Base-by-base conservation (phyloP, 2,888 invertebrate genomes). In the Clunio marinus region DNA sequence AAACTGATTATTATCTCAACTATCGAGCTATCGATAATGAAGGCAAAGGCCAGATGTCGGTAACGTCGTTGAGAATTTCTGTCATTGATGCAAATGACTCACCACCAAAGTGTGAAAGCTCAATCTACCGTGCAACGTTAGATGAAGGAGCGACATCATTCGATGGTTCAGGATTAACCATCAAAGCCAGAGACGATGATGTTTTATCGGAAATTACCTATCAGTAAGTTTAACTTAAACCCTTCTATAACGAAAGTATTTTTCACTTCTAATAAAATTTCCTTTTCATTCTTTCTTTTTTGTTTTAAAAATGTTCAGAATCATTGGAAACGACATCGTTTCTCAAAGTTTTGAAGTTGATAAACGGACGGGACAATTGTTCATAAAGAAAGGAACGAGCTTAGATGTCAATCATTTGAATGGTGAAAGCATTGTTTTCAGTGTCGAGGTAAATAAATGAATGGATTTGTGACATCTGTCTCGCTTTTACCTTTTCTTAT, bases 81-180 rank as follows among this genome's bases (percentile, higher is more conserved):
- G 81, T 96, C 1, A 83, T 83, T 0, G 95, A 95, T 76, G 88
- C 89, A 69, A 96, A 96, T 76, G 96, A 96, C 78, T 94, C 93
- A 75, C 85, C 91, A 0, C 96, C 96, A 0, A 82, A 84, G 15
- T 96, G 96, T 78, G 81, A 84, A 41, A 88, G 89, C 69, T 82
- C 86, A 0, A 81, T 87, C 51, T 94, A 94, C 79, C 84, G 86
- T 25, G 89, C 90, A 0, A 87, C 89, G 7, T 87, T 96, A 10
- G 91, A 93, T 73, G 96, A 96, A 76, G 93, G 93, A 1, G 87
- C 93, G 0, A 83, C 85, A 1, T 87, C 87, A 71, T 94, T 95
- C 72, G 91, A 92, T 73, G 63, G 63, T n/a, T 93, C 94, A 0
- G 88, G 90, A 59, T 75, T 86, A 25, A 78, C 81, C 70, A 85